Percentiles rank a stretch among this genome's conserved stretches.
Conservation (phyloP, 2,797 vertebrate species). For the Pipistrellus kuhlii region DNA sequence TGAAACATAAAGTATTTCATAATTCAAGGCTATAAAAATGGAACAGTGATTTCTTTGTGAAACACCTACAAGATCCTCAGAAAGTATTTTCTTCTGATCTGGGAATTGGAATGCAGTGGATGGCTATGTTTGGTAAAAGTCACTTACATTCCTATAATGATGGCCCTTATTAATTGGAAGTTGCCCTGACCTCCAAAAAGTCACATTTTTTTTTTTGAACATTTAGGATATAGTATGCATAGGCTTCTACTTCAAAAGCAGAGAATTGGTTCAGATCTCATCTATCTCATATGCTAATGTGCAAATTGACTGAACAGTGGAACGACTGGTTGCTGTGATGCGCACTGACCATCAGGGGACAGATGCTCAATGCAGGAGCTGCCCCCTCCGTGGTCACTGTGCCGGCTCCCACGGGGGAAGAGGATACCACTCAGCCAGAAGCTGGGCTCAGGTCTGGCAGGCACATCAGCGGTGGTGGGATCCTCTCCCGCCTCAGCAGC, state of each 20-base stretch:
- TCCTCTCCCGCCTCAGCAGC: too few relatives aligned
- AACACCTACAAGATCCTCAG: background rate
- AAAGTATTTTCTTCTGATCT: background rate
- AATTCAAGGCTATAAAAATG: background rate
- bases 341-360: too few relatives aligned
- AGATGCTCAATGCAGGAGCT: too few relatives aligned
- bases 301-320: accelerated
- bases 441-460: too few relatives aligned
- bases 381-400: too few relatives aligned
- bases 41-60: slow-evolving; percentile 19
- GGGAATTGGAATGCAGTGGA: background rate
- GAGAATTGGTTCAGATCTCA: background rate
- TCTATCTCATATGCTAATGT: too few relatives aligned
- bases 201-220: background rate
- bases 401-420: too few relatives aligned
- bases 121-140: background rate
- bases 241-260: background rate
- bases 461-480: too few relatives aligned
- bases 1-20: background rate
- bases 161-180: background rate
- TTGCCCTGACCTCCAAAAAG: background rate
- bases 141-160: background rate
- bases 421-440: too few relatives aligned
- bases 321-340: too few relatives aligned
- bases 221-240: background rate